A percentile compares a stretch with the other conserved stretches of the same genome.
Evolutionary conservation across 1,140 invertebrate species (phyloP).

Genomic region (Xylocopa sonorina): DNA sequence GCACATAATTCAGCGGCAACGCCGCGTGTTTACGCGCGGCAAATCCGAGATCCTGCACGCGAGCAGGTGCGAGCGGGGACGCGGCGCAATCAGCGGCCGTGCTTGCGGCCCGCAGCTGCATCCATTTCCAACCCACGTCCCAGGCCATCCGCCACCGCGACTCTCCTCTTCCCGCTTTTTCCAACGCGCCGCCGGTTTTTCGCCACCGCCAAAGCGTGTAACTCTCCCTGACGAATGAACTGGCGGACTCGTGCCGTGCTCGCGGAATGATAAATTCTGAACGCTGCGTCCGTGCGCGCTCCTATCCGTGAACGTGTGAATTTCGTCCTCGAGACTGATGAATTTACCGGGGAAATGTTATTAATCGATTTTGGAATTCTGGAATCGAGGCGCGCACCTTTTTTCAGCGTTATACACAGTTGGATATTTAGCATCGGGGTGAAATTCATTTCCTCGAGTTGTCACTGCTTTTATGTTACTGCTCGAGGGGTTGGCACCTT

Average conservation of each 20-base stretch:
- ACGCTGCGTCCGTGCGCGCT: neutral
- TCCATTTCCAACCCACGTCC: conserved; percentile 30
- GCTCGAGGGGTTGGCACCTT: too few species aligned
- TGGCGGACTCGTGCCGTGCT: neutral
- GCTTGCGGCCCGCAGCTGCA: conserved; percentile 27
- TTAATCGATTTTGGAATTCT: conserved; percentile 8
- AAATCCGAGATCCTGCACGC: conserved; percentile 45
- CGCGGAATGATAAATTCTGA: conserved; percentile 36
- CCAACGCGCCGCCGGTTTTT: neutral
- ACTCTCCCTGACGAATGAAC: conserved; percentile 47
- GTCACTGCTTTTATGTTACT: too few species aligned
- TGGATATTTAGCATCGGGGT: too few species aligned
- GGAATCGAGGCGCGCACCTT: too few species aligned
- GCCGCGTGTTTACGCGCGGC: conserved; percentile 28
- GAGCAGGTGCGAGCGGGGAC: conserved; percentile 34
- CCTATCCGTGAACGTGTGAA: neutral
- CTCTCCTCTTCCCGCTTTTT: conserved; percentile 9
- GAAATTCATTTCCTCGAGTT: too few species aligned
- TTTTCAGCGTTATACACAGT: too few species aligned
- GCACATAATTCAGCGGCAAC: conserved; percentile 56
- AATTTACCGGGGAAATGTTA: neutral
- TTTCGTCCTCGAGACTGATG: neutral
- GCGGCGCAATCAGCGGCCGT: conserved; percentile 36
- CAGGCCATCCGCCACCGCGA: too few species aligned
- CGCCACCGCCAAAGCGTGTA: neutral